These are phyloP conservation scores for Amphipyra berbera DNA, from an alignment of 2,888 invertebrate species.

Conservation along the genomic window DNA sequence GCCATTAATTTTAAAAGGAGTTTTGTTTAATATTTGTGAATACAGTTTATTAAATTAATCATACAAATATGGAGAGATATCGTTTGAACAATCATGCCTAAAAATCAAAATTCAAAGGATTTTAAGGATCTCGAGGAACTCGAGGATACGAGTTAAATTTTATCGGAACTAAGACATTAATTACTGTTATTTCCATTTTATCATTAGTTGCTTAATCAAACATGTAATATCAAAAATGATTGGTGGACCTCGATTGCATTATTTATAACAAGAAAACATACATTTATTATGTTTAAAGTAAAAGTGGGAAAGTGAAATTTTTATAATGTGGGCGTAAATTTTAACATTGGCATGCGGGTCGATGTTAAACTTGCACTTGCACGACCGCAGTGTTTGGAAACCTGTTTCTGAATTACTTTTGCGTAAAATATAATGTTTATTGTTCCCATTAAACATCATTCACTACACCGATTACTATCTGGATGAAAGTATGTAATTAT, in stretches of 20 bases:
- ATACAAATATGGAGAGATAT: too few relatives aligned
- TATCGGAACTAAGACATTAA: neutral
- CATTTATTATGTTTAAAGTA: constrained; percentile 69
- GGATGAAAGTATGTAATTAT: constrained; percentile 55
- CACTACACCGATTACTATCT: constrained; percentile 34
- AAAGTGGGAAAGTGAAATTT: constrained; percentile 88
- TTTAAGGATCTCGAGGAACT: too few relatives aligned
- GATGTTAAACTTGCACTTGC: constrained; percentile 69
- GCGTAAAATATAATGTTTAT: constrained; percentile 63
- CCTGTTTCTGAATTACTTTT: constrained; percentile 70
- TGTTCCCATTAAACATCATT: constrained; percentile 47
- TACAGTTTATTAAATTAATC: neutral
- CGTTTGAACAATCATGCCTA: neutral
- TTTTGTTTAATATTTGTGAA: neutral
- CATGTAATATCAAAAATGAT: constrained; percentile 23
- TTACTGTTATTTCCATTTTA: constrained; percentile 2
- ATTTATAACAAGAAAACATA: constrained; percentile 40
- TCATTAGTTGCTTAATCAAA: constrained; percentile 24
- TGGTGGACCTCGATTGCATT: constrained; percentile 20
- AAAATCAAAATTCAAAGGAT: neutral
- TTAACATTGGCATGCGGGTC: constrained; percentile 83
- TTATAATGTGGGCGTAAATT: constrained; percentile 82
- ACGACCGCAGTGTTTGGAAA: constrained; percentile 70
- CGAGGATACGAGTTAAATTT: too few relatives aligned
- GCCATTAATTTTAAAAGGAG: neutral